Evolutionary conservation across 2,797 vertebrate genomes (phyloP).

Genomic region (Pangasius larnaudii): DNA sequence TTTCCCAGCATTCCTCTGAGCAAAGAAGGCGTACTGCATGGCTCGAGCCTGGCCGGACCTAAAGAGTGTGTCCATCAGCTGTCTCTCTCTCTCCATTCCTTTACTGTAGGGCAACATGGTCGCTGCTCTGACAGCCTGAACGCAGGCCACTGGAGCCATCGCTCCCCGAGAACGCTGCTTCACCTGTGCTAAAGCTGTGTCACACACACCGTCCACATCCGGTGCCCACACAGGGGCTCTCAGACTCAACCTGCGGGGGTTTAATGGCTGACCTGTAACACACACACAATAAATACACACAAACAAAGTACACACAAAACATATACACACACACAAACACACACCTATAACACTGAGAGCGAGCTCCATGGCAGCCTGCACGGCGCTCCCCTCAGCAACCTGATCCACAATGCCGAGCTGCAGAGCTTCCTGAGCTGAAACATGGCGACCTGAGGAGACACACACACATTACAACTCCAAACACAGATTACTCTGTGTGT

Average conservation of each 20-base stretch:
- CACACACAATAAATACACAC: conserved; percentile 11
- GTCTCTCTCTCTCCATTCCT: conserved; percentile 78
- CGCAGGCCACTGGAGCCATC: conserved; percentile 83
- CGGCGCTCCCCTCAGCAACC: conserved; percentile 76
- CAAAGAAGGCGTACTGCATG: conserved; percentile 87
- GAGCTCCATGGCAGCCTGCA: conserved; percentile 81
- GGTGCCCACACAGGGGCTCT: conserved; percentile 62
- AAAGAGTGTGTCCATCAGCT: conserved; percentile 78
- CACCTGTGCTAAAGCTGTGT: conserved; percentile 67
- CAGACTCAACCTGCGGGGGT: conserved; percentile 76
- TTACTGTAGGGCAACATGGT: conserved; percentile 74
- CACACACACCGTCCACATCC: conserved; percentile 76
- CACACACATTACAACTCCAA: background rate
- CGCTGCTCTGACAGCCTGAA: conserved; percentile 81
- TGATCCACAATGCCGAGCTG: conserved; percentile 87
- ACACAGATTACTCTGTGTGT: background rate
- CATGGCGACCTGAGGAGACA: conserved; percentile 76
- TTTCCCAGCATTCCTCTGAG: conserved; percentile 77
- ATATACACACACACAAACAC: conserved; percentile 55
- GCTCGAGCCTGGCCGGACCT: conserved; percentile 84
- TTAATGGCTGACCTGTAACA: conserved; percentile 74
- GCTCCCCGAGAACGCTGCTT: conserved; percentile 73
- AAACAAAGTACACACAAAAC: background rate
- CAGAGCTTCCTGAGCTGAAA: conserved; percentile 84
- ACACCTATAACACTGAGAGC: conserved; percentile 83